Evolutionary conservation across 2,113 vertebrate species (phyloP).

Genomic region (Oncorhynchus nerka): DNA sequence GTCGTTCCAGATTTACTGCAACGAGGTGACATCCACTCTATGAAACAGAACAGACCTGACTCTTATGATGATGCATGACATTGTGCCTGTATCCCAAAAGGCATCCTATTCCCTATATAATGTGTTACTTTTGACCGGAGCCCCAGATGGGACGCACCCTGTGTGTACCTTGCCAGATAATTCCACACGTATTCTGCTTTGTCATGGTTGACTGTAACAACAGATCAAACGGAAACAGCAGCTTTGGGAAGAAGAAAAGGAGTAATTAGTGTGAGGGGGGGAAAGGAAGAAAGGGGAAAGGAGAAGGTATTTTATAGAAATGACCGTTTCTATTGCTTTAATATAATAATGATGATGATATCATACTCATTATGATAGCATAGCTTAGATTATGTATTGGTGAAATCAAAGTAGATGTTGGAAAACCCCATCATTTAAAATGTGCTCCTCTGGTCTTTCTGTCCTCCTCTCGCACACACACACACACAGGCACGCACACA

Average conservation of each 20-base stretch:
- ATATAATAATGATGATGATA: too few relatives aligned
- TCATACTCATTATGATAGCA: too few relatives aligned
- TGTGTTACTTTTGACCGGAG: too few relatives aligned
- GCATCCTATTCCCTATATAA: too few relatives aligned
- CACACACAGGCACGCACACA: not conserved
- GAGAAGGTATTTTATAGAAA: too few relatives aligned
- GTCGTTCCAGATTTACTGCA: slow-evolving; percentile 33
- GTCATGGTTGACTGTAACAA: slow-evolving; percentile 29
- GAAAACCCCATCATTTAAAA: too few relatives aligned
- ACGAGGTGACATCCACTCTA: not conserved
- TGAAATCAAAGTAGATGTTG: too few relatives aligned
- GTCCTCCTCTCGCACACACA: not conserved
- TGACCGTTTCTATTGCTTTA: too few relatives aligned
- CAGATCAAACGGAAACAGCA: slow-evolving; percentile 34
- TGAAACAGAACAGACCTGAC: slow-evolving; percentile 21
- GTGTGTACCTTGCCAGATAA: slow-evolving; percentile 9
- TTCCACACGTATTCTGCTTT: slow-evolving; percentile 36
- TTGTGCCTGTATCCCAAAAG: not conserved
- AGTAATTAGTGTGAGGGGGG: too few relatives aligned
- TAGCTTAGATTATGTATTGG: too few relatives aligned
- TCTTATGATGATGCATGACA: slow-evolving; percentile 37
- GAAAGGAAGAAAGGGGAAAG: too few relatives aligned
- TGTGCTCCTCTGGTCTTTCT: not conserved
- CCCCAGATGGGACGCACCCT: too few relatives aligned
- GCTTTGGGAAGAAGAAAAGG: slow-evolving; percentile 21